phyloP scores from a whole-genome alignment of 2,888 invertebrate species.

The Perizoma affinitatum region DNA sequence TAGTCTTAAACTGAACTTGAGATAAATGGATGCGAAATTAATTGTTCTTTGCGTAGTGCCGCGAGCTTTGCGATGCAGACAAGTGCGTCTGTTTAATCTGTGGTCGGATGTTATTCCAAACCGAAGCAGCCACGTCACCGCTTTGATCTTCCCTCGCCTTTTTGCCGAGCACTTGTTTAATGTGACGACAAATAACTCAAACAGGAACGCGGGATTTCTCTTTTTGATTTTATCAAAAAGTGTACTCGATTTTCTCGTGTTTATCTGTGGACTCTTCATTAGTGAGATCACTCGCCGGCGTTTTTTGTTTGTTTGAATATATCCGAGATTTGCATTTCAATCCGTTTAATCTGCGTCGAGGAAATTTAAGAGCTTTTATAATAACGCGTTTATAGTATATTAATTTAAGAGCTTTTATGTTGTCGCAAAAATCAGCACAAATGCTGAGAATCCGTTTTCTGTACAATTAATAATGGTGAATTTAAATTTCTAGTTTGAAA shows the following conservation, averaged over 20 bases:
- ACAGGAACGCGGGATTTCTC: constrained; percentile 65
- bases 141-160: constrained; percentile 78
- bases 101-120: constrained; percentile 73
- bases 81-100: constrained; percentile 44
- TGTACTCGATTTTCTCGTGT: constrained; percentile 63
- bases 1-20: neutral
- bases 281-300: constrained; percentile 67
- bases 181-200: constrained; percentile 82
- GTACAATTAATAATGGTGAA: too few species aligned
- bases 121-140: constrained; percentile 65
- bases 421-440: too few species aligned
- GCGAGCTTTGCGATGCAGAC: constrained; percentile 44
- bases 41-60: constrained; percentile 26
- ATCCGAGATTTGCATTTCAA: constrained; percentile 51
- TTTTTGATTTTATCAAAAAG: constrained; percentile 75
- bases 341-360: constrained; percentile 47
- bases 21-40: constrained; percentile 35
- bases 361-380: constrained; percentile 34
- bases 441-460: too few species aligned
- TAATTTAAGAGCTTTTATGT: too few species aligned
- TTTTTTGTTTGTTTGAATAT: constrained; percentile 48
- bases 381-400: too few species aligned
- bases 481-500: too few species aligned
- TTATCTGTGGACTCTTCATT: constrained; percentile 75
- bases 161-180: constrained; percentile 78